Evolutionary conservation across 1,140 invertebrate species (phyloP).

Genomic region (Zaprionus tsacasi): DNA sequence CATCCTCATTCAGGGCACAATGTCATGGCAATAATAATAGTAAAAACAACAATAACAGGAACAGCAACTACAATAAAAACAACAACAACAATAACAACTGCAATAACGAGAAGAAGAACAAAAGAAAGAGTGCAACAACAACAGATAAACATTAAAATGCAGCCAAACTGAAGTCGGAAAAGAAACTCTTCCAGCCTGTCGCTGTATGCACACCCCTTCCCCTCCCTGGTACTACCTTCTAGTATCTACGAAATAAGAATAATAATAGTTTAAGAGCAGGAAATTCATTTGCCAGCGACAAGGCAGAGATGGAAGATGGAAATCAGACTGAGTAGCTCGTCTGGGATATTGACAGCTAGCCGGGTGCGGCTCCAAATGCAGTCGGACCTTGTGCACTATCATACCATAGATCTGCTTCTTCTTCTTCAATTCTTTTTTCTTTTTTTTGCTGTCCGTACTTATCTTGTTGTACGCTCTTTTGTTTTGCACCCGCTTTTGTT

Average conservation of each 20-base stretch:
- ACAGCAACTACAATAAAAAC: conserved; percentile 13
- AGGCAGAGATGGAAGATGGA: conserved; percentile 16
- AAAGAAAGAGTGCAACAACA: conserved; percentile 43
- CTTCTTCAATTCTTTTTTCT: not conserved
- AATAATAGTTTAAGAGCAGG: conserved; percentile 57
- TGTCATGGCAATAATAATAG: conserved; percentile 29
- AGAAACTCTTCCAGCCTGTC: not conserved
- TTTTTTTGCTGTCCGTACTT: conserved; percentile 10
- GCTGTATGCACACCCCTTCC: not conserved
- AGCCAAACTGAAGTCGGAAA: conserved; percentile 36
- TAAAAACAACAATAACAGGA: conserved; percentile 23
- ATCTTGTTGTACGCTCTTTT: conserved; percentile 23
- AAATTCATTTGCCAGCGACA: conserved; percentile 62
- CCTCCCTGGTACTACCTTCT: not conserved
- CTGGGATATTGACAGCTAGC: conserved; percentile 17
- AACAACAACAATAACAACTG: too few relatives aligned
- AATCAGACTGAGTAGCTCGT: conserved; percentile 9
- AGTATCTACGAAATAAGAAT: conserved; percentile 40
- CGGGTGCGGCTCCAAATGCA: conserved; percentile 36
- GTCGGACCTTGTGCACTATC: conserved; percentile 5
- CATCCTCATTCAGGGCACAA: conserved; percentile 65
- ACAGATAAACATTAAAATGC: conserved; percentile 60
- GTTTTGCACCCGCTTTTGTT: conserved; percentile 33
- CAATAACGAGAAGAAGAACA: too few relatives aligned
- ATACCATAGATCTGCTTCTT: too few relatives aligned